phyloP scores from a whole-genome alignment of 2,797 vertebrate genomes.

The Furcifer pardalis region DNA sequence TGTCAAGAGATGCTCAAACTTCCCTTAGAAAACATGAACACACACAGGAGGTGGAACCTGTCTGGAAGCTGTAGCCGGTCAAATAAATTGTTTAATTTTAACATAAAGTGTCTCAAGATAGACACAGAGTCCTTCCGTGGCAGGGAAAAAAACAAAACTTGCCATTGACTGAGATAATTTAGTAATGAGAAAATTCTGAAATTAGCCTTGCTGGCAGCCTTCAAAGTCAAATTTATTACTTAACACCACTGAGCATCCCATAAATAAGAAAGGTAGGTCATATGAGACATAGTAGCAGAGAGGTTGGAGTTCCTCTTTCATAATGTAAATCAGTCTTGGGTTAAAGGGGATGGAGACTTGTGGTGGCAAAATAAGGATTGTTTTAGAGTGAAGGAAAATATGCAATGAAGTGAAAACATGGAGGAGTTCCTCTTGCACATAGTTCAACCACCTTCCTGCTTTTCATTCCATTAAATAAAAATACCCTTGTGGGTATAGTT shows the following conservation, averaged over 20 bases:
- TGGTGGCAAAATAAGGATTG: neutral
- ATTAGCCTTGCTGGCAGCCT: neutral
- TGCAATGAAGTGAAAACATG: neutral
- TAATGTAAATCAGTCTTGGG: too few relatives aligned
- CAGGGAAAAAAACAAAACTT: too few relatives aligned
- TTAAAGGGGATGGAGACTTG: neutral
- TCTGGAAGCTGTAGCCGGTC: constrained; percentile 50
- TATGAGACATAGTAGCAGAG: neutral
- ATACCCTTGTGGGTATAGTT: neutral
- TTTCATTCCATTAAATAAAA: neutral
- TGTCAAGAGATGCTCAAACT: constrained; percentile 57
- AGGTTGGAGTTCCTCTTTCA: neutral
- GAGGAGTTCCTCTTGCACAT: neutral
- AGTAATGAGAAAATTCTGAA: neutral
- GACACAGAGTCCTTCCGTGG: too few relatives aligned
- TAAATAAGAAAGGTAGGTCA: neutral
- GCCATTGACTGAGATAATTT: too few relatives aligned
- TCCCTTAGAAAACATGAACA: constrained; percentile 30
- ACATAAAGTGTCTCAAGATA: constrained; percentile 20
- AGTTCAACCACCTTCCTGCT: neutral
- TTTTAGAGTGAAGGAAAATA: neutral
- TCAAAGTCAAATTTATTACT: neutral
- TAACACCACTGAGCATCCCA: neutral
- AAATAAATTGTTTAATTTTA: constrained; percentile 56
- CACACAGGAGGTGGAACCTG: neutral